Evolutionary conservation across 2,113 vertebrate genomes (phyloP), one percentile per base, ranked within the genome.

Genomic region (Onychostruthus taczanowskii): DNA sequence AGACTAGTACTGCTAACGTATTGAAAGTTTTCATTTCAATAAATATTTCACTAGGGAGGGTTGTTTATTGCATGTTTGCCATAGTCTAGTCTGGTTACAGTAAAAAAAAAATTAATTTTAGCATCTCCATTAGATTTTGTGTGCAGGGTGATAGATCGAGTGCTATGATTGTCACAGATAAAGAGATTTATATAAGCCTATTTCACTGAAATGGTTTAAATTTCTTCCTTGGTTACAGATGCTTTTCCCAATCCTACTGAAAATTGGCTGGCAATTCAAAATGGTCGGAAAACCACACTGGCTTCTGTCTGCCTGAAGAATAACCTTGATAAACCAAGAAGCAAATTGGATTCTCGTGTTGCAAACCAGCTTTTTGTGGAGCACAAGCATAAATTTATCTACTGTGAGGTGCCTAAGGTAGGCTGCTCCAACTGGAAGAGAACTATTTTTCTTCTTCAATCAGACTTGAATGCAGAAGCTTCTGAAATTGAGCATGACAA

Each of bases 401-500:
- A 97, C 82, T 98, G 97, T 85, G 97, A 97, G 64, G 97, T 98
- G 46, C 97, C 97, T 50, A 98, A 98, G 33, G 97, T 97, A 63
- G 96, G 97, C 69, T 97, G 97, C 70, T 96, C 97, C 77, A 97
- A 97, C 37, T 98, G 97, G 97, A 97, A 97, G 70, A 96, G 95
- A 84, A 97, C 53, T 27, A 93, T 97, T 88, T 92, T 97, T 58
- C 74, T 97, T 79, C 96, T 98, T 43, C 95, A 95, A 52, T 63
- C 90, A 43, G 75, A 70, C 37, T 19, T 96, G 44, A 84, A 33
- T 50, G n/a, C 81, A 6, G 72, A 96, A 73, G 61, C 72, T 70
- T 73, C 84, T 75, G 96, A 97, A 74, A 92, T 97, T 43, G 15
- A 74, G 30, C 93, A 95, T 7, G 26, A 63, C 3, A 6, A 50